phyloP scores from a whole-genome alignment of 2,113 vertebrate genomes.

The Procapra przewalskii region DNA sequence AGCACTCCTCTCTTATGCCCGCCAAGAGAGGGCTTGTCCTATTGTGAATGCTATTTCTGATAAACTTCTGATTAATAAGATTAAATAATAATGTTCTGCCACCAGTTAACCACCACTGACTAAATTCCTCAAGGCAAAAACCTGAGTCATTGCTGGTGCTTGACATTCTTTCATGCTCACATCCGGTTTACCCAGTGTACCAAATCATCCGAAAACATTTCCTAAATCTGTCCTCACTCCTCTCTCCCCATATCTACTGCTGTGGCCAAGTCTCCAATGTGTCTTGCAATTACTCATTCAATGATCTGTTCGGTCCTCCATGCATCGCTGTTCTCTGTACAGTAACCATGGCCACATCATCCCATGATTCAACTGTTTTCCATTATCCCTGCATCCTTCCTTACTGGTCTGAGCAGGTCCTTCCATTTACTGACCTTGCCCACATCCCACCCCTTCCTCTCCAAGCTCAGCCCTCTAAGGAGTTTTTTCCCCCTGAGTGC shows the following conservation, averaged over 20 bases:
- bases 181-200: accelerated
- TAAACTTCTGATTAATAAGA: neutral
- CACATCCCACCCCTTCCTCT: neutral
- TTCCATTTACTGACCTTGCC: neutral
- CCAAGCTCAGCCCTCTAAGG: neutral
- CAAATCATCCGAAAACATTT: neutral
- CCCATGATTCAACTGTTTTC: neutral
- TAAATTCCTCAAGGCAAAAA: neutral
- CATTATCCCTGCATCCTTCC: too few species aligned
- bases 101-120: neutral
- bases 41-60: neutral
- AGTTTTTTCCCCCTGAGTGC: neutral
- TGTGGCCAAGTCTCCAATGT: accelerated
- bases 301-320: accelerated
- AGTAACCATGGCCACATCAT: accelerated
- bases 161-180: neutral
- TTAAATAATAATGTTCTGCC: neutral
- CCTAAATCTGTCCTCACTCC: neutral
- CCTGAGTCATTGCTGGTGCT: accelerated
- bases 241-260: neutral
- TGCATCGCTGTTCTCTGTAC: accelerated
- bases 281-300: neutral
- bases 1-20: neutral
- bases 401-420: neutral
- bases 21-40: neutral